Base-by-base conservation (phyloP, 2,113 vertebrate species). In the Pangasianodon hypophthalmus region DNA sequence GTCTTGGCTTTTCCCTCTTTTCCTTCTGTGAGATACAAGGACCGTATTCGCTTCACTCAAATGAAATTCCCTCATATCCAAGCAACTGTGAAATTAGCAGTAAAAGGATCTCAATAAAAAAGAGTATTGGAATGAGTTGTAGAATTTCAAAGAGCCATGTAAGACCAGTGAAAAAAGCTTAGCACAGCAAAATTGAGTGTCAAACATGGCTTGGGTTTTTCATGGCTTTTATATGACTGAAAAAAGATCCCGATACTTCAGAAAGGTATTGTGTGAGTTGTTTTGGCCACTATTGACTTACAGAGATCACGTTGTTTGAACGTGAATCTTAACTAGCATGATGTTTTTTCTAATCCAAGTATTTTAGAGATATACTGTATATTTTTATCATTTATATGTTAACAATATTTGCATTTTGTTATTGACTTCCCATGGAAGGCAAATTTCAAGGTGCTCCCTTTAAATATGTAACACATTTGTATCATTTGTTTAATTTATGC, bases 31-130 rank as follows among this genome's bases (percentile, higher is more conserved):
- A 44, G 62, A 93, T 91, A 93, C 87, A 89, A 87, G 87, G 91
- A 92, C 88, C 92, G 91, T 92, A 90, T 94, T 94, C 93, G 89
- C 91, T 89, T 88, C 14, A 91, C 94, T 92, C 92, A 95, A 95
- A 95, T 95, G 92, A 95, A 94, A 95, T 93, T 91, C 93, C 92
- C 92, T 92, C 93, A 92, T 93, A 94, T 93, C 89, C 93, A 93
- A 91, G 93, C 93, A 94, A 91, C 95, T 96, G 95, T 96, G 94
- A 96, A 95, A 96, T 96, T 91, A 95, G 93, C 94, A 95, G 89
- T 93, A 93, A 94, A 93, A 93, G 92, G 90, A 91, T 77, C 85
- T 88, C 89, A 85, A 89, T 92, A 88, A 92, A 94, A 94, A 94
- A 93, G 92, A 91, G 92, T 88, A 94, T 93, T 91, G 93, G 77